phyloP scores from a whole-genome alignment of 2,888 invertebrate species.

The Luperina nickerlii region DNA sequence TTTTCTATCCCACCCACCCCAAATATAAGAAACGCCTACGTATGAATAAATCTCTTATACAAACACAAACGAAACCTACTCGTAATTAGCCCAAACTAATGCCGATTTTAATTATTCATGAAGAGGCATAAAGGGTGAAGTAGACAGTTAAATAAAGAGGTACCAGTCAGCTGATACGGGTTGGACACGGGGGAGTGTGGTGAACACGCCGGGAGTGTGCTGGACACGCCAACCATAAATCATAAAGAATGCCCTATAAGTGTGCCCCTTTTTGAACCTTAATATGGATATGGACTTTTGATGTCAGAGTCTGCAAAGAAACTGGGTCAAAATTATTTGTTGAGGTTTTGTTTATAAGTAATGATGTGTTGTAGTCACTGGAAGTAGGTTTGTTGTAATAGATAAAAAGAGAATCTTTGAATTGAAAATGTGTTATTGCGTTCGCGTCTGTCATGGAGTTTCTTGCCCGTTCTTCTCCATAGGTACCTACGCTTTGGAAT shows the following conservation, averaged over 20 bases:
- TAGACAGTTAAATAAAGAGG: slow-evolving; percentile 47
- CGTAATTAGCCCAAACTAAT: slow-evolving; percentile 56
- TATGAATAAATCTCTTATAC: slow-evolving; percentile 32
- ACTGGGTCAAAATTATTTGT: slow-evolving; percentile 28
- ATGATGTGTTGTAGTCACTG: background rate
- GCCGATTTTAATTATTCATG: slow-evolving; percentile 56
- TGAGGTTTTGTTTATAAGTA: slow-evolving; percentile 7
- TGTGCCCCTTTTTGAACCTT: slow-evolving; percentile 38
- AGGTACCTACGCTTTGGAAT: too few species aligned
- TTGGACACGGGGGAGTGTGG: slow-evolving; percentile 58
- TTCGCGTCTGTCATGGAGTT: too few species aligned
- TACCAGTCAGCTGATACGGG: slow-evolving; percentile 59
- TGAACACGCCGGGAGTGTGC: slow-evolving; percentile 54
- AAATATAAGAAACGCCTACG: background rate
- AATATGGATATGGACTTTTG: slow-evolving; percentile 29
- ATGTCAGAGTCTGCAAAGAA: slow-evolving; percentile 10
- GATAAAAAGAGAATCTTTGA: background rate
- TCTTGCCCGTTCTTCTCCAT: too few species aligned
- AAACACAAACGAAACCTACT: slow-evolving; percentile 19
- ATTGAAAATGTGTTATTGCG: too few species aligned
- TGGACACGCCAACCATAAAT: slow-evolving; percentile 66
- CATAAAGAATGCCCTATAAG: slow-evolving; percentile 62
- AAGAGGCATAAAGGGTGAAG: slow-evolving; percentile 40
- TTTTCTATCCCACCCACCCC: background rate
- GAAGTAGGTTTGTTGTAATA: background rate